Percentiles rank a stretch among this genome's conserved stretches.
phyloP scores from a whole-genome alignment of 2,113 vertebrate genomes.

The Arothron firmamentum region DNA sequence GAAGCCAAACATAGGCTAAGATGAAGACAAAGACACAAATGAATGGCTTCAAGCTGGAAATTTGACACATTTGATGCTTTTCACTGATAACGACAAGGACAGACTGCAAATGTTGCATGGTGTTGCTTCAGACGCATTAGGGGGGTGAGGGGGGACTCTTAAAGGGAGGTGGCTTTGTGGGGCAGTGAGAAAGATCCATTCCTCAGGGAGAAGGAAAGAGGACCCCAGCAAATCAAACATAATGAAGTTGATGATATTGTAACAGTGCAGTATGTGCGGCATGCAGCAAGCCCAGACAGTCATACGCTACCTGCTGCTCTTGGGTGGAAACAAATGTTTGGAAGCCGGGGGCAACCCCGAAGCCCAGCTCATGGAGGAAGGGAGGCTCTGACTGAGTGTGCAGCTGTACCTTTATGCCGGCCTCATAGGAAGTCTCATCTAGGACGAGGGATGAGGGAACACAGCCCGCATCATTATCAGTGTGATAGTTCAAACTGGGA shows the following conservation, averaged over 20 bases:
- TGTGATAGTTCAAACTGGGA: conserved; percentile 19
- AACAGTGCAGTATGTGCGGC: conserved; percentile 32
- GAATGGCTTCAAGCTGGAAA: conserved; percentile 35
- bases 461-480: conserved; percentile 58
- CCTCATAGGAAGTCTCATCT: conserved; percentile 77
- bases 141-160: no score
- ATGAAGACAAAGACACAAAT: conserved; percentile 20
- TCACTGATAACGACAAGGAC: conserved; percentile 10
- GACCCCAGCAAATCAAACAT: conserved; percentile 23
- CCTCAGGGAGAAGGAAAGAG: conserved; percentile 1
- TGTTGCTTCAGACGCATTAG: conserved; percentile 50
- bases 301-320: conserved; percentile 75
- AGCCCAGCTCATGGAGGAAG: conserved; percentile 73
- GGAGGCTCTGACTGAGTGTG: conserved; percentile 74
- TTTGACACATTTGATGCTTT: conserved; percentile 31
- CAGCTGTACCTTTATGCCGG: conserved; percentile 76
- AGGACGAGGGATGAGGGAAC: conserved; percentile 52
- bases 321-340: conserved; percentile 84
- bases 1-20: conserved; percentile 32
- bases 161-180: background rate
- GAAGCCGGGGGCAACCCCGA: conserved; percentile 74
- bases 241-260: conserved; percentile 18
- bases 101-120: conserved; percentile 39
- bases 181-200: conserved; percentile 33
- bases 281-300: conserved; percentile 64